Conservation (phyloP, 2,888 invertebrate species). For the Lacanobia oleracea region DNA sequence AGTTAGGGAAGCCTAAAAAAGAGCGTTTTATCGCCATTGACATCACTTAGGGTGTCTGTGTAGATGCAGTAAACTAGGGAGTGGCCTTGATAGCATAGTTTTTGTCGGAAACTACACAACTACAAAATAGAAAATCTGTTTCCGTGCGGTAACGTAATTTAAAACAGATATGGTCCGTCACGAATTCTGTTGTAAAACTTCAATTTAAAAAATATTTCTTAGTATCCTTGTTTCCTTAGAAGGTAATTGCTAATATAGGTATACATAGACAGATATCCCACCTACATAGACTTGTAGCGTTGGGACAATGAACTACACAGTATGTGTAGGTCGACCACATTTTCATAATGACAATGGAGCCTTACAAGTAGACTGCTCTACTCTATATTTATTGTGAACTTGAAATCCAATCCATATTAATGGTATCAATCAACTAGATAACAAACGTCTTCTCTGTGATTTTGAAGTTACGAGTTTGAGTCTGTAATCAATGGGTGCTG, state of each 20-base stretch:
- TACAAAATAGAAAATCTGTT: conserved; percentile 12
- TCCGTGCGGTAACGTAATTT: conserved; percentile 10
- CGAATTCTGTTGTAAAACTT: conserved; percentile 33
- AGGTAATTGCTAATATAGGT: conserved; percentile 42
- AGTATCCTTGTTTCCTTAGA: conserved; percentile 44
- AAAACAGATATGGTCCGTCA: conserved; percentile 47
- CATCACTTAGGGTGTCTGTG: neutral
- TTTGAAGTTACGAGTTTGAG: neutral
- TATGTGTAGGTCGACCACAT: conserved; percentile 49
- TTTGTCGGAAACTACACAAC: neutral
- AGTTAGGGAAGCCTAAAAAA: no score
- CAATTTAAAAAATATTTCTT: conserved; percentile 32
- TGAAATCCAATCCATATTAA: conserved; percentile 23
- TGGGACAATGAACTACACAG: conserved; percentile 61
- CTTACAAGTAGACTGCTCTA: conserved; percentile 39
- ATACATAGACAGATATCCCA: conserved; percentile 7
- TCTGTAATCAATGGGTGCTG: neutral
- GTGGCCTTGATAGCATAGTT: neutral
- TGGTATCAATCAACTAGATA: conserved; percentile 2
- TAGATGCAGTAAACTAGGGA: neutral
- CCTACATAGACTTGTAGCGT: conserved; percentile 44
- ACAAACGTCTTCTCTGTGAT: neutral
- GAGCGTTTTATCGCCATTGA: neutral
- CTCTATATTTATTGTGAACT: conserved; percentile 47
- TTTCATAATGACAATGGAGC: conserved; percentile 44